These are phyloP conservation scores for Augochlorella aurata DNA, from an alignment of 2,888 invertebrate genomes.

Conservation along the genomic window DNA sequence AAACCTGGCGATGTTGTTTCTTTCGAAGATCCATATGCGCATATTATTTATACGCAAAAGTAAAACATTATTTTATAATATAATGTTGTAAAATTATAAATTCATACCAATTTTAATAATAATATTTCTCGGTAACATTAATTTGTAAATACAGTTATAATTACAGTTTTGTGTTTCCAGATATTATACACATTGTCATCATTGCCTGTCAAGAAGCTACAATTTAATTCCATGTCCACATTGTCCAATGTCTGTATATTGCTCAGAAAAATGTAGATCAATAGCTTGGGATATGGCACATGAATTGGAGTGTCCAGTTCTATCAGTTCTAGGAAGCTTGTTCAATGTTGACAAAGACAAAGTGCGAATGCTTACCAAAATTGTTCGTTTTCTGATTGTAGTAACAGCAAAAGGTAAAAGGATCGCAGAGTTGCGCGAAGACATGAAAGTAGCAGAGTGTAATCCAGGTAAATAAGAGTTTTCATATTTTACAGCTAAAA, in stretches of 20 bases:
- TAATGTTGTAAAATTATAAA: background rate
- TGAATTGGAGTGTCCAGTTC: slow-evolving; percentile 75
- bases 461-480: slow-evolving; percentile 73
- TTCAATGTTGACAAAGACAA: slow-evolving; percentile 78
- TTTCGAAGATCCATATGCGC: slow-evolving; percentile 77
- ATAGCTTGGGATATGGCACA: slow-evolving; percentile 76
- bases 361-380: slow-evolving; percentile 78
- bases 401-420: slow-evolving; percentile 74
- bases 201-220: slow-evolving; percentile 76
- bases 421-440: slow-evolving; percentile 73
- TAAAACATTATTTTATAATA: slow-evolving; percentile 49
- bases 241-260: slow-evolving; percentile 78
- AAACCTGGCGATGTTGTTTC: slow-evolving; percentile 78
- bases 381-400: slow-evolving; percentile 76
- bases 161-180: slow-evolving; percentile 60
- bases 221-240: slow-evolving; percentile 77
- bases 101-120: background rate
- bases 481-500: slow-evolving; percentile 34
- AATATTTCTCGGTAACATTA: background rate
- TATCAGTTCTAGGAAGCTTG: slow-evolving; percentile 73
- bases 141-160: background rate
- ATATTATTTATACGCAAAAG: slow-evolving; percentile 78
- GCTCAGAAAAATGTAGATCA: slow-evolving; percentile 76
- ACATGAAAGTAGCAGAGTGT: slow-evolving; percentile 74
- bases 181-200: slow-evolving; percentile 79